A percentile compares a stretch with the other conserved stretches of the same genome.
Conservation (phyloP, 2,888 invertebrate species). For the Synergus laeviventris region DNA sequence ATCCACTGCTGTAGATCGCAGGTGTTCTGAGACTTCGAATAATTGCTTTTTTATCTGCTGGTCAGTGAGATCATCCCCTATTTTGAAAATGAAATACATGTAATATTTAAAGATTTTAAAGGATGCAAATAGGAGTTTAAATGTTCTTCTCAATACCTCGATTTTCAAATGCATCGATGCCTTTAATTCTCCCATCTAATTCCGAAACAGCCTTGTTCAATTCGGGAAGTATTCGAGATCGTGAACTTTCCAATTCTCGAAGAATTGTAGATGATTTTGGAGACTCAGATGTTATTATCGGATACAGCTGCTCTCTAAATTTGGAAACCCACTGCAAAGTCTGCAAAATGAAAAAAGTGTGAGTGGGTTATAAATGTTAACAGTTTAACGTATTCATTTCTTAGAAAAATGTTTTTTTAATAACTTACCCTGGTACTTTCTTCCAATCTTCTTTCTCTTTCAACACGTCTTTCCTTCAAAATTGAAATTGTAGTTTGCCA, state of each 20-base stretch:
- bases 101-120: constrained; percentile 17
- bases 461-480: constrained; percentile 75
- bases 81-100: constrained; percentile 33
- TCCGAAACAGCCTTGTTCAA: constrained; percentile 82
- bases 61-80: constrained; percentile 77
- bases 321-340: constrained; percentile 82
- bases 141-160: constrained; percentile 76
- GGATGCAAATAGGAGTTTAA: constrained; percentile 15
- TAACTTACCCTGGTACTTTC: constrained; percentile 72
- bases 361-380: background rate
- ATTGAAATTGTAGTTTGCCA: constrained; percentile 82
- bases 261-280: constrained; percentile 79
- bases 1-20: constrained; percentile 83
- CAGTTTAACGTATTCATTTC: background rate
- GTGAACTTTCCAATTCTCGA: constrained; percentile 79
- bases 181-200: constrained; percentile 82
- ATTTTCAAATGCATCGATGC: constrained; percentile 81
- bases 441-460: constrained; percentile 77
- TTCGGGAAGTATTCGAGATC: constrained; percentile 79
- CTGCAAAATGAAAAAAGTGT: constrained; percentile 73
- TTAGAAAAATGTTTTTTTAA: background rate
- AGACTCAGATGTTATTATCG: constrained; percentile 82
- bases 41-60: constrained; percentile 82
- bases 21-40: constrained; percentile 81
- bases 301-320: constrained; percentile 85